These are phyloP conservation scores for Thunnus maccoyii DNA, from an alignment of 2,113 vertebrate species.

Conservation along the genomic window DNA sequence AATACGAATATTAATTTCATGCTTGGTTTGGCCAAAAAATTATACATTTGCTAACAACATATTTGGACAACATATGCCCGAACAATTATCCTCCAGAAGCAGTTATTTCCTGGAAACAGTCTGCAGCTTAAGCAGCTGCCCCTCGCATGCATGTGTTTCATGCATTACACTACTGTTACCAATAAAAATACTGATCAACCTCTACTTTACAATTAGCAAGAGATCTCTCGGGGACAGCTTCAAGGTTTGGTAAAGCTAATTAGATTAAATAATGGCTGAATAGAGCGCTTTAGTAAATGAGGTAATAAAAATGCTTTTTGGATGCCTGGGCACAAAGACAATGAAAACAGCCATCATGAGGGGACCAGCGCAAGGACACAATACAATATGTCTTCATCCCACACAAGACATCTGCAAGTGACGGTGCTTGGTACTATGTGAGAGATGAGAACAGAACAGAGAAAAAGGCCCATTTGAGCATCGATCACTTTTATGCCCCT, in stretches of 20 bases:
- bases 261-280: constrained; percentile 66
- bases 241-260: constrained; percentile 67
- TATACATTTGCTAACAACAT: constrained; percentile 41
- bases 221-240: constrained; percentile 54
- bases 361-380: constrained; percentile 57
- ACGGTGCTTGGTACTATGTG: constrained; percentile 47
- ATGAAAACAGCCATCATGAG: constrained; percentile 56
- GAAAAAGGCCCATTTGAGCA: constrained; percentile 66
- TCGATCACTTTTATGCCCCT: constrained; percentile 80
- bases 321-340: constrained; percentile 56
- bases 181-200: constrained; percentile 62
- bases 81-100: constrained; percentile 42
- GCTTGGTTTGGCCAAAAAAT: constrained; percentile 37
- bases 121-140: constrained; percentile 34
- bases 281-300: constrained; percentile 54
- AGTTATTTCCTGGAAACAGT: constrained; percentile 38
- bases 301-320: constrained; percentile 52
- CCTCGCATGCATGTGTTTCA: constrained; percentile 23
- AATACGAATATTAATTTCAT: constrained; percentile 40
- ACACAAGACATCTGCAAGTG: constrained; percentile 65
- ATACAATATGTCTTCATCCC: constrained; percentile 52
- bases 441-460: constrained; percentile 50
- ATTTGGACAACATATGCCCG: constrained; percentile 39
- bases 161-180: constrained; percentile 34
- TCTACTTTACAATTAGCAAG: constrained; percentile 61